Conservation (phyloP, 37 sponge, comb jelly and placozoan species). For the Halisarca cf. caerulea region DNA sequence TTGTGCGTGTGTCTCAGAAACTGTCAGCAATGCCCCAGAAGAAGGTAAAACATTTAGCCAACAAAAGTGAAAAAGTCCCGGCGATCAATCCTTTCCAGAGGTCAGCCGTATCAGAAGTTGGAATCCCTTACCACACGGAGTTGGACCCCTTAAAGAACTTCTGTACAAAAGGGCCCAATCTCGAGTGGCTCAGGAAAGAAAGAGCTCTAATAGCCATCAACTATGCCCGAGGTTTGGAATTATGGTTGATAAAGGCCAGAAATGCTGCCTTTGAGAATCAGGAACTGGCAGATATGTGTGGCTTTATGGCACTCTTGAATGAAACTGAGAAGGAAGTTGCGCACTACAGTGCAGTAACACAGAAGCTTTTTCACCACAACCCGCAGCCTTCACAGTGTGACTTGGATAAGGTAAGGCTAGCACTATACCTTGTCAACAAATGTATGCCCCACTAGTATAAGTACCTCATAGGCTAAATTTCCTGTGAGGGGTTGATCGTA, state of each 20-base stretch:
- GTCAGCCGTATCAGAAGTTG: no score
- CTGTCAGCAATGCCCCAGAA: no score
- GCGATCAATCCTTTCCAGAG: no score
- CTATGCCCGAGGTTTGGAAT: neutral
- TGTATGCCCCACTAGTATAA: no score
- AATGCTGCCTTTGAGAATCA: neutral
- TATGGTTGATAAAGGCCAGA: neutral
- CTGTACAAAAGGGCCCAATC: neutral
- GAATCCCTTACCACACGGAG: neutral
- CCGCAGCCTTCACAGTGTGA: no score
- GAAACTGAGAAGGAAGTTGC: neutral
- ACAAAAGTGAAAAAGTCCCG: no score
- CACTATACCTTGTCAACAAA: no score
- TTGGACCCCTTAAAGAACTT: neutral
- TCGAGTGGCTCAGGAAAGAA: constrained; percentile 1
- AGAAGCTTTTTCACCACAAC: neutral
- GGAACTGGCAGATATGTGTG: neutral
- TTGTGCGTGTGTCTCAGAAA: no score
- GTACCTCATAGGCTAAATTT: no score
- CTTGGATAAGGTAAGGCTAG: no score
- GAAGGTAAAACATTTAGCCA: no score
- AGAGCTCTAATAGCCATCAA: constrained; percentile 1
- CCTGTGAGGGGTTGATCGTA: no score
- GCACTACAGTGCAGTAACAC: neutral
- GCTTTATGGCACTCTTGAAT: neutral